phyloP scores from a whole-genome alignment of 1,140 invertebrate genomes.

The Homarus americanus region DNA sequence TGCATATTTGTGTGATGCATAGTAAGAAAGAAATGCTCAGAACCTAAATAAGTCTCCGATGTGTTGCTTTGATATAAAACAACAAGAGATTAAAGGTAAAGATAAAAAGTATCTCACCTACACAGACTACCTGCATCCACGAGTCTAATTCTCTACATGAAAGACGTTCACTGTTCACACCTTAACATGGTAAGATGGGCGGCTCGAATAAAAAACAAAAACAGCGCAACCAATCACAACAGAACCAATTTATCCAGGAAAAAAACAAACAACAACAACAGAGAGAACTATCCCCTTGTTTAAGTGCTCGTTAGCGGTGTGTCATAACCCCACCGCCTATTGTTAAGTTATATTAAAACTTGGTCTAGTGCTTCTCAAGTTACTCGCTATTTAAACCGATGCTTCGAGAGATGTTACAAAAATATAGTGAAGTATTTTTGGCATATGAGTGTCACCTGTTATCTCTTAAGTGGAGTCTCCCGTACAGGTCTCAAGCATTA shows the following conservation, averaged over 20 bases:
- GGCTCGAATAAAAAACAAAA: conserved; percentile 42
- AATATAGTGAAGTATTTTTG: conserved; percentile 55
- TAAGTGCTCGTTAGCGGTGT: too few species aligned
- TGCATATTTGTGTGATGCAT: conserved; percentile 27
- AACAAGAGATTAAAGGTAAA: conserved; percentile 14
- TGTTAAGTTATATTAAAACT: too few species aligned
- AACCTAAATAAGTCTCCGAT: not conserved
- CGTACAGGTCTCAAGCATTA: too few species aligned
- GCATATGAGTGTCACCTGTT: conserved; percentile 30
- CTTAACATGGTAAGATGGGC: conserved; percentile 51
- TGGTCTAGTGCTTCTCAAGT: too few species aligned
- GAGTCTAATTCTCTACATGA: conserved; percentile 48
- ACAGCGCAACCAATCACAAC: conserved; percentile 21
- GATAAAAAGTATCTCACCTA: not conserved
- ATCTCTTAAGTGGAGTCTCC: conserved; percentile 25
- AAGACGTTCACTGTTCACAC: conserved; percentile 58
- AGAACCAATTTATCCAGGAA: not conserved
- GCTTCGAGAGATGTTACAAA: conserved; percentile 38
- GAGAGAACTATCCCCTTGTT: too few species aligned
- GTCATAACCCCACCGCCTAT: too few species aligned
- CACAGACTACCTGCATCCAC: conserved; percentile 49
- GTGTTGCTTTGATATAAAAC: not conserved
- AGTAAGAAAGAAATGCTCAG: not conserved
- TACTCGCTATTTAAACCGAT: too few species aligned
- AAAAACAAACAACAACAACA: too few species aligned